Conservation (phyloP, 2,888 invertebrate species). For the Brachyopa scutellaris region DNA sequence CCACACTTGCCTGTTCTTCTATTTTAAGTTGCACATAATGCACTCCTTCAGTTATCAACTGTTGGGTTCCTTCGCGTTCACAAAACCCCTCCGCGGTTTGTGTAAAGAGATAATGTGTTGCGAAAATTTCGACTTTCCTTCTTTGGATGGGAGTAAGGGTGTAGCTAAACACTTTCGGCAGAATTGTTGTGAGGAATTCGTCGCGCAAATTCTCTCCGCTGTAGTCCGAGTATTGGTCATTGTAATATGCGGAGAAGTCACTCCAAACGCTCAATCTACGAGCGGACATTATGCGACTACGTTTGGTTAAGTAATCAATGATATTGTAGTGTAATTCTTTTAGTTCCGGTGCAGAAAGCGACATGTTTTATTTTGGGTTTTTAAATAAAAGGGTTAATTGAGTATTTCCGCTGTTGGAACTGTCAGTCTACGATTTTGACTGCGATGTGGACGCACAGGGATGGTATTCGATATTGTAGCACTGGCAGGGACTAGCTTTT, state of each 20-base stretch:
- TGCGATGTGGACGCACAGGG: too few relatives aligned
- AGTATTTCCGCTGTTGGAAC: too few relatives aligned
- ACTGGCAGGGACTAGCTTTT: too few relatives aligned
- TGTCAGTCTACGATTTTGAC: too few relatives aligned
- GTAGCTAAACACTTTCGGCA: slow-evolving; percentile 45
- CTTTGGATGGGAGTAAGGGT: slow-evolving; percentile 21
- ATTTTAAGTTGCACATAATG: slow-evolving; percentile 9
- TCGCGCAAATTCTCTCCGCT: slow-evolving; percentile 34
- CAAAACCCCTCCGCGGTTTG: slow-evolving; percentile 24
- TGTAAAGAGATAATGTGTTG: slow-evolving; percentile 1
- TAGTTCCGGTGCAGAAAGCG: too few relatives aligned
- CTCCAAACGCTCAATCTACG: slow-evolving; percentile 18
- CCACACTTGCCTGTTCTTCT: slow-evolving; percentile 29
- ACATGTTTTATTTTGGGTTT: too few relatives aligned
- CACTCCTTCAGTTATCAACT: slow-evolving; percentile 14
- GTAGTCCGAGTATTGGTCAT: slow-evolving; percentile 30
- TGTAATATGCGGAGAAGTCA: slow-evolving; percentile 8
- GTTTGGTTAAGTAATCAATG: slow-evolving; percentile 37
- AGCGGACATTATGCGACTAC: slow-evolving; percentile 51
- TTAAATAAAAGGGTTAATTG: too few relatives aligned
- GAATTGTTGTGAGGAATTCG: slow-evolving; percentile 45
- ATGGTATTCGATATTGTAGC: too few relatives aligned
- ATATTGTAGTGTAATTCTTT: slow-evolving; percentile 34
- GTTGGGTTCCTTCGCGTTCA: neutral
- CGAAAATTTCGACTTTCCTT: slow-evolving; percentile 54